Evolutionary conservation across 2,888 invertebrate genomes (phyloP).

Genomic region (Drosophila antonietae): DNA sequence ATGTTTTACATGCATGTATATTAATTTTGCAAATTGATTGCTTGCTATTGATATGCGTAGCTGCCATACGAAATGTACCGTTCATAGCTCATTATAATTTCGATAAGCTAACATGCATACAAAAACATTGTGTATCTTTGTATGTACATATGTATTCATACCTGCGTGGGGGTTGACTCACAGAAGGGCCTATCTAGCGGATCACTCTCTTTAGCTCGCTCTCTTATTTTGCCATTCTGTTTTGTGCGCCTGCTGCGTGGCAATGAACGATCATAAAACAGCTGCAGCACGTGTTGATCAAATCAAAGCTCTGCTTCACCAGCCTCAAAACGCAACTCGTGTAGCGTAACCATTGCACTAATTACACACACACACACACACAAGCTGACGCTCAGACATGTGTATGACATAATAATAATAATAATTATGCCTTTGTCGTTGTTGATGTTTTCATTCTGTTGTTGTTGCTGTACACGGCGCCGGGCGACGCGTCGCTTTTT

Average conservation of each 20-base stretch:
- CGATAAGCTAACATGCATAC: constrained; percentile 19
- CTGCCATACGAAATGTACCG: constrained; percentile 54
- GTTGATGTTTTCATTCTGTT: constrained; percentile 24
- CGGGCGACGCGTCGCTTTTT: constrained; percentile 40
- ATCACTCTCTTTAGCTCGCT: constrained; percentile 8
- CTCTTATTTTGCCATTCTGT: constrained; percentile 38
- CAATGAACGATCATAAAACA: constrained; percentile 64
- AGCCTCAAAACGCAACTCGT: constrained; percentile 8
- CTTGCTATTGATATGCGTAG: constrained; percentile 70
- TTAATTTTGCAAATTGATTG: constrained; percentile 66
- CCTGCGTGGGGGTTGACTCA: constrained; percentile 1
- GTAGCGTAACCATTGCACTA: constrained; percentile 25
- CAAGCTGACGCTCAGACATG: constrained; percentile 29
- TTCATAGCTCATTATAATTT: constrained; percentile 64
- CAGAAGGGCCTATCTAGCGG: constrained; percentile 12
- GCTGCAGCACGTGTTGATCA: constrained; percentile 53
- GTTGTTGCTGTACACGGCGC: constrained; percentile 40
- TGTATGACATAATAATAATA: constrained; percentile 76
- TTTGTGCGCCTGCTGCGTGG: constrained; percentile 51
- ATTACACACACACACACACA: constrained; percentile 25
- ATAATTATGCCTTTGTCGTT: constrained; percentile 33
- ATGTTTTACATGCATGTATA: constrained; percentile 8
- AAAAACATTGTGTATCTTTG: neutral
- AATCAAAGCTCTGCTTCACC: constrained; percentile 30
- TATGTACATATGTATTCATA: neutral